Percentiles rank a stretch among this genome's conserved stretches.
phyloP scores from a whole-genome alignment of 2,113 vertebrate genomes.

The Cyprinodon variegatus region DNA sequence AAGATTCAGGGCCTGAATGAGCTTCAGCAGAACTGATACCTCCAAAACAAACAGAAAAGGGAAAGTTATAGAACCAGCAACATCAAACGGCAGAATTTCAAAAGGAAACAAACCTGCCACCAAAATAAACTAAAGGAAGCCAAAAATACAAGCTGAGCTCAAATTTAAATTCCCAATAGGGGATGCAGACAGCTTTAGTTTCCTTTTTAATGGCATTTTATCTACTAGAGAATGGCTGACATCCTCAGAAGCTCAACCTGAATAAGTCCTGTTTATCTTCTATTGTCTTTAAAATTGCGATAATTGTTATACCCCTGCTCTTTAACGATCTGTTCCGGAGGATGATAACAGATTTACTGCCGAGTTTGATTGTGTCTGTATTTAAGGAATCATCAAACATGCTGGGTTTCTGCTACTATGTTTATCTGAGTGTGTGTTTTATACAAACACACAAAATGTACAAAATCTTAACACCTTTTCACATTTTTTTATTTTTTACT shows the following conservation, averaged over 20 bases:
- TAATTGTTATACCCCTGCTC: background rate
- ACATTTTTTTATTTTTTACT: too few species aligned
- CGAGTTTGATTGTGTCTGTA: background rate
- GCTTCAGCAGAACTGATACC: background rate
- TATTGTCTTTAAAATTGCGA: background rate
- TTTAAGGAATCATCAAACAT: background rate
- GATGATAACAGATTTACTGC: background rate
- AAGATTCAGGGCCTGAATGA: background rate
- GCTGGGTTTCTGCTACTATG: background rate
- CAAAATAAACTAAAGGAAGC: background rate
- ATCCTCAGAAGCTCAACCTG: background rate
- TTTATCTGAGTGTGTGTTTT: background rate
- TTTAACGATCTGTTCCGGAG: background rate
- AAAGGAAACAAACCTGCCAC: background rate
- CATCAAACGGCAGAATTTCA: background rate
- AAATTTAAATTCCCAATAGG: background rate
- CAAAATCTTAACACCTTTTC: too few species aligned
- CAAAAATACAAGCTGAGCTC: background rate
- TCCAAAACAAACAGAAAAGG: background rate
- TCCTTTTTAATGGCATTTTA: background rate
- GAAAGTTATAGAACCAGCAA: background rate
- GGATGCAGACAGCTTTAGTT: background rate
- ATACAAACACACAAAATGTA: background rate
- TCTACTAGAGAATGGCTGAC: background rate
- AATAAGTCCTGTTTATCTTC: background rate